Percentiles rank a stretch among this genome's conserved stretches.
These are phyloP conservation scores for Coluber constrictor DNA, from an alignment of 2,797 vertebrate species.

Conservation along the genomic window DNA sequence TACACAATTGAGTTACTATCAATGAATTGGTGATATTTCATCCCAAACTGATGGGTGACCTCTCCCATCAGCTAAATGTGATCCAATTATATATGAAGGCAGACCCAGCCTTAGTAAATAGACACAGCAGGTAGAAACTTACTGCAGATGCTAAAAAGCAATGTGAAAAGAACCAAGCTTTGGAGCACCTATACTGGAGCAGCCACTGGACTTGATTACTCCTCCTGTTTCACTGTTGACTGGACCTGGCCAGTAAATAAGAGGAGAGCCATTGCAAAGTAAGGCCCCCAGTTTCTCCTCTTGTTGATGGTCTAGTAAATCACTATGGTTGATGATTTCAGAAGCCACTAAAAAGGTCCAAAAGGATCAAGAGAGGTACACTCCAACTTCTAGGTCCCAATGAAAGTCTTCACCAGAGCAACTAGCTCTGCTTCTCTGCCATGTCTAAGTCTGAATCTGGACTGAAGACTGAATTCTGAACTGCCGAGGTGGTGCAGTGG, in stretches of 20 bases:
- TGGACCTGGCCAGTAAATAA: neutral
- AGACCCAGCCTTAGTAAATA: neutral
- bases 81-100: neutral
- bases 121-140: neutral
- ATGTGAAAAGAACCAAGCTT: neutral
- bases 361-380: neutral
- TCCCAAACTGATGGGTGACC: neutral
- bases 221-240: neutral
- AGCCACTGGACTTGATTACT: neutral
- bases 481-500: too few species aligned
- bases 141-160: neutral
- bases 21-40: neutral
- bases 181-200: neutral
- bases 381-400: neutral
- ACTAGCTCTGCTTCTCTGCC: neutral
- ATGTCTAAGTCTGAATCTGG: neutral
- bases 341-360: neutral
- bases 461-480: neutral
- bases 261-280: neutral
- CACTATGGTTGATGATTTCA: neutral
- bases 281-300: neutral
- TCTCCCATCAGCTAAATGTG: neutral
- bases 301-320: neutral
- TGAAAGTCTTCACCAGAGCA: neutral
- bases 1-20: neutral